phyloP scores from a whole-genome alignment of 2,797 vertebrate genomes.

The Gouania willdenowi region DNA sequence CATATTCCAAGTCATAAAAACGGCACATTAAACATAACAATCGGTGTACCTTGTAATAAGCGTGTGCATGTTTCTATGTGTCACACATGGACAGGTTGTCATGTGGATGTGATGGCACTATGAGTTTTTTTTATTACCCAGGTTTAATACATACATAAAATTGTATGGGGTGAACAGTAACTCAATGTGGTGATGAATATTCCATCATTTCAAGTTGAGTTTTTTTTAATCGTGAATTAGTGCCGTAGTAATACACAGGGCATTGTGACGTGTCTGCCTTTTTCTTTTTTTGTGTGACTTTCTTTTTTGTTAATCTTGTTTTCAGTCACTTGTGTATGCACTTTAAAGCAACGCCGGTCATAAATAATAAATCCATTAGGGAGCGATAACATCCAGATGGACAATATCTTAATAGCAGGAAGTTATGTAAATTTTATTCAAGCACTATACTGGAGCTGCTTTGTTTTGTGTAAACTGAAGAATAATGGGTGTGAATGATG shows the following conservation, averaged over 20 bases:
- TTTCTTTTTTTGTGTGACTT: too few relatives aligned
- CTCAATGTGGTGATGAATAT: slow-evolving; percentile 24
- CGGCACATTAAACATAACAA: slow-evolving; percentile 49
- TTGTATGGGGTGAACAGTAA: slow-evolving; percentile 19
- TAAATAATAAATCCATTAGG: slow-evolving; percentile 52
- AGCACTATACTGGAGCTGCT: slow-evolving; percentile 45
- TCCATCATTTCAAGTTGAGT: slow-evolving; percentile 33
- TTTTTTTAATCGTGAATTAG: slow-evolving; percentile 54
- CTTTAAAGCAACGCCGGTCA: slow-evolving; percentile 39
- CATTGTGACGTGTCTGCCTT: slow-evolving; percentile 25
- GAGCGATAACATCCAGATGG: slow-evolving; percentile 30
- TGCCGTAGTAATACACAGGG: slow-evolving; percentile 10
- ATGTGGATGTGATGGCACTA: neutral
- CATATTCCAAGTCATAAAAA: slow-evolving; percentile 49
- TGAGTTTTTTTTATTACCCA: slow-evolving; percentile 16
- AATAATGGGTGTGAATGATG: slow-evolving; percentile 32
- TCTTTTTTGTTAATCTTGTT: slow-evolving; percentile 31
- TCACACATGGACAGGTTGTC: slow-evolving; percentile 14
- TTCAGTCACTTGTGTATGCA: slow-evolving; percentile 42
- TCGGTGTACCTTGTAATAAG: slow-evolving; percentile 49
- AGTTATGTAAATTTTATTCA: slow-evolving; percentile 39
- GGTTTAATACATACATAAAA: slow-evolving; percentile 17
- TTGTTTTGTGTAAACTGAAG: slow-evolving; percentile 26
- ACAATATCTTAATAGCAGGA: slow-evolving; percentile 42
- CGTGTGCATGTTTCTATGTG: slow-evolving; percentile 25